These are phyloP conservation scores for Cromileptes altivelis DNA, from an alignment of 2,113 vertebrate genomes.

Conservation along the genomic window DNA sequence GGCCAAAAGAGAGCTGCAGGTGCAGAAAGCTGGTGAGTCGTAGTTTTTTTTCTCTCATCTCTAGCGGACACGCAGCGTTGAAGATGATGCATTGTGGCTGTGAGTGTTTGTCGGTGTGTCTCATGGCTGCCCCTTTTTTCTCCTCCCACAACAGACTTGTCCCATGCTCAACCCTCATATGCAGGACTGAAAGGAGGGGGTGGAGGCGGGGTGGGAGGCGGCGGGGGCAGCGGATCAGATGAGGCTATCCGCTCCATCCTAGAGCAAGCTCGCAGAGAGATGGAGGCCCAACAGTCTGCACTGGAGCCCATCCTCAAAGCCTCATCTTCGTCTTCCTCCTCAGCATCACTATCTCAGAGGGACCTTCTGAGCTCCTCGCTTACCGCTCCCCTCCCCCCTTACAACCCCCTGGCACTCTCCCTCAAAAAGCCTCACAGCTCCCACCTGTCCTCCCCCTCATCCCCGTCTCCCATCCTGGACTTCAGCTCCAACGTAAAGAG, in stretches of 20 bases:
- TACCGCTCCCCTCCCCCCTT: slow-evolving; percentile 88
- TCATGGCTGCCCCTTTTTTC: slow-evolving; percentile 30
- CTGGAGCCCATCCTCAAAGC: slow-evolving; percentile 94
- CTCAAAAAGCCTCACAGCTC: slow-evolving; percentile 90
- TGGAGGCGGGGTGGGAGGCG: slow-evolving; percentile 69
- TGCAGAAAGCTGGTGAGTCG: slow-evolving; percentile 93
- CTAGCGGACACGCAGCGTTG: not conserved
- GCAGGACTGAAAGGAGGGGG: slow-evolving; percentile 80
- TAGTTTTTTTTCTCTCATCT: slow-evolving; percentile 15
- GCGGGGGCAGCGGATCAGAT: slow-evolving; percentile 86
- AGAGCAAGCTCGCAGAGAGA: slow-evolving; percentile 95
- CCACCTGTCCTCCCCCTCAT: slow-evolving; percentile 84
- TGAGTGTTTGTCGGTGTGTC: slow-evolving; percentile 5
- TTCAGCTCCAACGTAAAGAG: slow-evolving; percentile 88
- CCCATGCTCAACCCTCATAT: slow-evolving; percentile 82
- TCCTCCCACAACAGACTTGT: slow-evolving; percentile 86
- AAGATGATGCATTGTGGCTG: slow-evolving; percentile 13
- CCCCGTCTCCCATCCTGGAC: slow-evolving; percentile 87
- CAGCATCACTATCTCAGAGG: slow-evolving; percentile 87
- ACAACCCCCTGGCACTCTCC: slow-evolving; percentile 91
- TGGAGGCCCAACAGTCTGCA: slow-evolving; percentile 95
- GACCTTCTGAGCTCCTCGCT: slow-evolving; percentile 91
- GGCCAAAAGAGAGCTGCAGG: slow-evolving; percentile 96
- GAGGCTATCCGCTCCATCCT: slow-evolving; percentile 96
- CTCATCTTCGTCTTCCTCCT: slow-evolving; percentile 83